Percentiles rank a stretch among this genome's conserved stretches.
Conservation (phyloP, 2,888 invertebrate species). For the Phengaris alcon region DNA sequence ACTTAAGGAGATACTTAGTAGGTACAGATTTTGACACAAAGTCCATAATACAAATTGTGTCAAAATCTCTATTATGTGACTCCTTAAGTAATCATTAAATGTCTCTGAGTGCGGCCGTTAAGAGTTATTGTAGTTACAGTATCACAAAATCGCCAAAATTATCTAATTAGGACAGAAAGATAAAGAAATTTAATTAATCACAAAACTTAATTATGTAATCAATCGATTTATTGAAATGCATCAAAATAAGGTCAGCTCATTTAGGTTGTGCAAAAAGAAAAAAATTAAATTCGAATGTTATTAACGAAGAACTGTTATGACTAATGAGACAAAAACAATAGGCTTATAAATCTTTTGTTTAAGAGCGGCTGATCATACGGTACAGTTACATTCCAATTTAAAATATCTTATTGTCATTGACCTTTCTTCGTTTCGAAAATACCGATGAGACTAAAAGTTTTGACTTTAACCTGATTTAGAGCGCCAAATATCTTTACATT, state of each 20-base stretch:
- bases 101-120: not conserved
- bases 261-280: not conserved
- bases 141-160: not conserved
- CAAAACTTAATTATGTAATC: not conserved
- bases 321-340: not conserved
- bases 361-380: not conserved
- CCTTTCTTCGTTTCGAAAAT: not conserved
- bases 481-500: not conserved
- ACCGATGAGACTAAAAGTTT: not conserved
- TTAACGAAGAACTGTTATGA: not conserved
- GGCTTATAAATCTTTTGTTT: constrained; percentile 11
- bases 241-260: not conserved
- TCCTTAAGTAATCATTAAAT: too few species aligned
- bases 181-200: not conserved
- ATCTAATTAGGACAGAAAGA: not conserved
- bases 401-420: not conserved
- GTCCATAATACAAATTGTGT: not conserved
- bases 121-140: not conserved
- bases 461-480: not conserved
- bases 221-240: not conserved
- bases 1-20: too few species aligned
- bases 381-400: not conserved
- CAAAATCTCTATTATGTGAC: too few species aligned
- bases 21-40: too few species aligned
- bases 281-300: not conserved